These are phyloP conservation scores for Paracentrotus lividus DNA, from an alignment of 53 echinoderm and acorn worm genomes.

Conservation along the genomic window DNA sequence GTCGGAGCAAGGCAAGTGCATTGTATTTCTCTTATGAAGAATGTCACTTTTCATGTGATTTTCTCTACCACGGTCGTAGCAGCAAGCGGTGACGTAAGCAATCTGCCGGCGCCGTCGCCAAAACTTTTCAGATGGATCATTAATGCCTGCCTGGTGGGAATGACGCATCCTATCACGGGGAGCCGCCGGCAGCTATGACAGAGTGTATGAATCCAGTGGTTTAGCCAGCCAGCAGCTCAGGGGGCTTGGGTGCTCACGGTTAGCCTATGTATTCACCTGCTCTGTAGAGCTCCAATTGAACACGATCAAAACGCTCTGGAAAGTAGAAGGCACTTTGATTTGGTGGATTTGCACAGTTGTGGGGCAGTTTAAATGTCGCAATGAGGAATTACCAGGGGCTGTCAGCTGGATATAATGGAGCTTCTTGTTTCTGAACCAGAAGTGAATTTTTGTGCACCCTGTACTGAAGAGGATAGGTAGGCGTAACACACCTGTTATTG, in stretches of 20 bases:
- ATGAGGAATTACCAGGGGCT: conserved; percentile 31
- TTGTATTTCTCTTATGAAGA: conserved; percentile 2
- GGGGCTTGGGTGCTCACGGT: conserved; percentile 38
- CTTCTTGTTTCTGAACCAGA: conserved; percentile 55
- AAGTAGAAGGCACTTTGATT: background rate
- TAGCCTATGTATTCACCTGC: background rate
- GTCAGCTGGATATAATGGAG: conserved; percentile 59
- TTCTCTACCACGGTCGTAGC: conserved; percentile 12
- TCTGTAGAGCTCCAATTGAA: background rate
- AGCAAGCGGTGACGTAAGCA: conserved; percentile 45
- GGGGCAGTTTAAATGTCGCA: background rate
- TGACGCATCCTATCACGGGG: conserved; percentile 44
- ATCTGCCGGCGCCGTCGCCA: background rate
- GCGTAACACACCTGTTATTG: background rate
- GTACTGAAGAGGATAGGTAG: conserved; percentile 50
- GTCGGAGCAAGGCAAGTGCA: background rate
- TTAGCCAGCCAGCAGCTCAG: conserved; percentile 59
- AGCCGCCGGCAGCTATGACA: conserved; percentile 37
- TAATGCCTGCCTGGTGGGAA: conserved; percentile 3
- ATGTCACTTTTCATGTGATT: conserved; percentile 55
- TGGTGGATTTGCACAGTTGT: background rate
- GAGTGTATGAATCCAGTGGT: conserved; percentile 14
- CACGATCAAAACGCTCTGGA: background rate
- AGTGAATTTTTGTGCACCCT: conserved; percentile 55
- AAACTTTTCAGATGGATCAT: conserved; percentile 47